These are phyloP conservation scores for Turritopsis dohrnii DNA, from an alignment of 30 jellyfish, hydroid and myxozoan genomes.

Conservation along the genomic window DNA sequence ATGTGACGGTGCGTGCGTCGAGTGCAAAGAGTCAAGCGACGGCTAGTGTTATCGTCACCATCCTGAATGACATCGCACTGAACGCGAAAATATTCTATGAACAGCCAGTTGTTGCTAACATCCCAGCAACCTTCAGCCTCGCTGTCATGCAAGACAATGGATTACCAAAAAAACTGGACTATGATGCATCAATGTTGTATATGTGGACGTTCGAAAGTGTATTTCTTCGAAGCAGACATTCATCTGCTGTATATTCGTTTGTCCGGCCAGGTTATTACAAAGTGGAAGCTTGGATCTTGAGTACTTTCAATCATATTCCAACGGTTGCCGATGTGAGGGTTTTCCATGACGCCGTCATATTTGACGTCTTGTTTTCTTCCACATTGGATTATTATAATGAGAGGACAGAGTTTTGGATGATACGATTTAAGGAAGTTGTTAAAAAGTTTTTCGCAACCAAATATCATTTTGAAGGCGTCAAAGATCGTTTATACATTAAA, in stretches of 20 bases:
- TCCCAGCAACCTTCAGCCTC: not conserved
- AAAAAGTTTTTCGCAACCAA: not conserved
- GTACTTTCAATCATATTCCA: not conserved
- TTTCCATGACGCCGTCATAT: not conserved
- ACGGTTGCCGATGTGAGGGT: not conserved
- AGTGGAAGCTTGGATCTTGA: not conserved
- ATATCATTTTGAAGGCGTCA: not conserved
- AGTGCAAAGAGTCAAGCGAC: constrained; percentile 52
- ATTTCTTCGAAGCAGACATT: not conserved
- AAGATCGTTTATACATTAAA: not conserved
- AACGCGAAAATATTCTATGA: constrained; percentile 11
- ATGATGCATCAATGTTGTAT: not conserved
- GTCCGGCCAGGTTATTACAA: not conserved
- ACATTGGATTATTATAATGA: not conserved
- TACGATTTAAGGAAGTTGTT: not conserved
- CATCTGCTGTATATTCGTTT: not conserved
- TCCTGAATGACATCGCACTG: not conserved
- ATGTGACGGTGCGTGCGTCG: constrained; percentile 52
- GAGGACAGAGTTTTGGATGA: not conserved
- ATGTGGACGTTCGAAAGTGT: constrained; percentile 15
- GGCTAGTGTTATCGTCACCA: constrained; percentile 11
- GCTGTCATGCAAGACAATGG: not conserved
- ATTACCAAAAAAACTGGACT: not conserved
- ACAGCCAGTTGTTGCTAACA: constrained; percentile 19
- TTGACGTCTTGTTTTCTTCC: not conserved